Base-by-base conservation (phyloP, 2,888 invertebrate species). In the Rhingia campestris region DNA sequence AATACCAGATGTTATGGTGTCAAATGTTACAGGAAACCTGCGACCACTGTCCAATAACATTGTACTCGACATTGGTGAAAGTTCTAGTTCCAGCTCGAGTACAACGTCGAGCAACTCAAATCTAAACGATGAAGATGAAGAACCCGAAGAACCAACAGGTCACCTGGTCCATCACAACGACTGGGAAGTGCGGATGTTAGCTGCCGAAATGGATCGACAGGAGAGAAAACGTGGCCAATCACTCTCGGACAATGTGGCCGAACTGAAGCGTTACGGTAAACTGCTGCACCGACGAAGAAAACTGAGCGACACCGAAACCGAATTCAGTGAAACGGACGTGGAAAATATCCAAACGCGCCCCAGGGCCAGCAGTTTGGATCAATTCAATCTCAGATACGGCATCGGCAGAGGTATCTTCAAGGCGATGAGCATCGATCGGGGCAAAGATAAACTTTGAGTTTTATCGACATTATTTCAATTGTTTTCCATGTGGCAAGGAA, bases 141-240 rank as follows among this genome's bases (percentile, higher is more conserved):
- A 91, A 39, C 88, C 87, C 14, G 89, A 87, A 6, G 88, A 88
- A 43, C 85, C 80, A 2, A 4, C 30, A 4, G 75, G 56, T n/a
- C 86, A 86, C 37, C 58, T 72, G 39, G 88, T 90, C 5, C 90
- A 91, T 58, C 88, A 89, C 80, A 94, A 94, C 84, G 94, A 95
- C 88, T 96, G 96, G 96, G 96, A 96, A 90, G 94, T 96, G 0
- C 93, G 94, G 90, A 95, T 96, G 95, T 91, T 96, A 43, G 96
- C 95, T 0, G 94, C 95, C 86, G 95, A 96, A 89, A 92, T 96
- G 86, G 94, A 95, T 85, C 92, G 93, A 64, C 91, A 94, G 67
- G 93, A 94, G 86, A 88, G 88, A 53, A 88, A 89, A 56, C 90
- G 90, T 0, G 89, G 89, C 0, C 88, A 88, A 37, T 90, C 90